A percentile compares a stretch with the other conserved stretches of the same genome.
phyloP scores from a whole-genome alignment of 2,888 invertebrate genomes.

The Epinotia bilunana region DNA sequence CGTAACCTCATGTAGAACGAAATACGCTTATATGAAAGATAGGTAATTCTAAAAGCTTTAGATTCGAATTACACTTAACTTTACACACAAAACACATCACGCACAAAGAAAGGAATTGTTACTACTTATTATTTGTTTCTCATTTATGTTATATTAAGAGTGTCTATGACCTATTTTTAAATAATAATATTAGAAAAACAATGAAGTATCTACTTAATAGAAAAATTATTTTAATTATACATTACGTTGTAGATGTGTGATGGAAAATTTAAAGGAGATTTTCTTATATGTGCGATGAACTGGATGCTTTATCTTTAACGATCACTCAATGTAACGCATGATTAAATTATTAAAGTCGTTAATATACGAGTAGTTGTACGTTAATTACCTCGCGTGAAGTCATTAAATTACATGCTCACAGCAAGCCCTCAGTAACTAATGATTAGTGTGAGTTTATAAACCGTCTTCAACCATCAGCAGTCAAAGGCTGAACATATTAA shows the following conservation, averaged over 20 bases:
- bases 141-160: too few species aligned
- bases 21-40: not conserved
- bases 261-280: too few species aligned
- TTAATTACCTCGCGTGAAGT: conserved; percentile 40
- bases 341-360: not conserved
- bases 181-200: too few species aligned
- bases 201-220: too few species aligned
- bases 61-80: not conserved
- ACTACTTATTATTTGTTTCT: too few species aligned
- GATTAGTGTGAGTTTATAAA: conserved; percentile 65
- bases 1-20: not conserved
- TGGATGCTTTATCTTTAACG: too few species aligned
- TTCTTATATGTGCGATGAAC: too few species aligned
- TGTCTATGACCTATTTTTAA: too few species aligned
- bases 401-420: conserved; percentile 48
- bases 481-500: conserved; percentile 50
- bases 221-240: too few species aligned
- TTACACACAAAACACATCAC: not conserved
- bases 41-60: not conserved
- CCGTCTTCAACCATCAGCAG: conserved; percentile 47
- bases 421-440: conserved; percentile 59
- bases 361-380: not conserved
- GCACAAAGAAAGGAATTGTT: too few species aligned
- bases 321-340: not conserved
- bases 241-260: too few species aligned